Base-by-base conservation (phyloP, 1,140 invertebrate species). In the Penaeus japonicus region DNA sequence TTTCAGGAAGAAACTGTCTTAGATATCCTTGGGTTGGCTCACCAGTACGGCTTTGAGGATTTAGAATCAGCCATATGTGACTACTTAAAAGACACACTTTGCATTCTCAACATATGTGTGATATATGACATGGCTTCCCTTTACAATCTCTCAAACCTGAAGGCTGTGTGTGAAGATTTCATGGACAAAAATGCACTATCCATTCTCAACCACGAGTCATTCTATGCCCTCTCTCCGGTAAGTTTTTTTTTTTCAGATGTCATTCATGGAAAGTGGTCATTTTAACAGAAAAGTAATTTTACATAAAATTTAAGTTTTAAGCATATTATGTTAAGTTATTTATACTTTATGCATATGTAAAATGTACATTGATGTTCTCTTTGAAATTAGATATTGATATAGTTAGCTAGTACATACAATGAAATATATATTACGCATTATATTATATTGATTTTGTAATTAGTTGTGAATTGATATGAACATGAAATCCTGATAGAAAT, bases 41-140 rank as follows among this genome's bases (percentile, higher is more conserved):
- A 99, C 94, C 96, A 98, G 91, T 99, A 98, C 94, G 97, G 97
- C 55, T 99, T 99, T 94, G 94, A 95, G 89, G 97, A 99, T 92
- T 93, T 99, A 79, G 97, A 99, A 94, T 93, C 95, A 15, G 95
- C 97, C 20, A 97, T 99, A 89, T 99, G 97, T 1, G 97, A 99
- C 91, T 98, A 98, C 93, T 93, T 99, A 89, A 95, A 96, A 90
- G 96, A 97, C 92, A 96, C 97, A 91, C 93, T 99, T 24, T 96
- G 95, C 78, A 94, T 97, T 75, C 94, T 95, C 91, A 99, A 99
- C 93, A 96, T 98, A 1, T 99, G 98, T 93, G 94, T 96, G 7
- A 97, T 99, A 90, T 96, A 98, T 91, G 97, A 99, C 92, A 96
- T 97, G 22, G 97, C 98, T 18, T 94, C 95, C 85, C 93, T 96